Base-by-base conservation (phyloP, 2,888 invertebrate species). In the Pyralis farinalis region DNA sequence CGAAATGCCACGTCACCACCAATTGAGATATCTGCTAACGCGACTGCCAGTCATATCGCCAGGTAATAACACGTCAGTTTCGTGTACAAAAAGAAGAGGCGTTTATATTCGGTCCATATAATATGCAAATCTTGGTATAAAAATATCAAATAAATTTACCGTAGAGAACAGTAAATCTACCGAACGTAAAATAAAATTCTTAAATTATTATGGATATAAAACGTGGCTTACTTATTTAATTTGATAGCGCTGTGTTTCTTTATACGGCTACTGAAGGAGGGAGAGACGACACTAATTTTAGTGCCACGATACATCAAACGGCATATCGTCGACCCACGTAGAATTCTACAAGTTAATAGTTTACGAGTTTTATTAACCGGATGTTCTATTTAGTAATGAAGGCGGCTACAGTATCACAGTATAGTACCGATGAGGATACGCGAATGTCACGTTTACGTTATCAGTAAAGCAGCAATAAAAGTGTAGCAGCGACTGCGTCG, bases 261-360 rank as follows among this genome's bases (percentile, higher is more conserved):
- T 62, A 69, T 72, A 67, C 61, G 59, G 82, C 85, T 83, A 70
- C 84, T 78, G 83, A 74, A 77, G 69, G 62, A 72, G 69, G 66
- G 66, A 61, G 40, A 49, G 46, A 46, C 45, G 53, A 56, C 58
- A 62, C 61, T 53, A 59, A 62, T 73, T 72, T 69, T 68, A 71
- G 59, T 69, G 63, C 57, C 44, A 53, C 55, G 53, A 64, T 66
- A 70, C 63, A 69, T 73, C 61, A 62, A 67, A 57, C 52, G 52
- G 50, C 50, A 40, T 37, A 45, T 42, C 28, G 32, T 12, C 50
- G 44, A 32, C 32, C 56, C 53, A 63, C 58, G 53, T 49, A 44
- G 36, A 50, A 55, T 55, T 54, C 50, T 55, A 49, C 21, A 37
- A 28, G n/a, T n/a, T n/a, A n/a, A 52, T 47, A 51, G 52, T 54